Base-by-base conservation (phyloP, 2,797 vertebrate species). In the Chloroceryle amazona region DNA sequence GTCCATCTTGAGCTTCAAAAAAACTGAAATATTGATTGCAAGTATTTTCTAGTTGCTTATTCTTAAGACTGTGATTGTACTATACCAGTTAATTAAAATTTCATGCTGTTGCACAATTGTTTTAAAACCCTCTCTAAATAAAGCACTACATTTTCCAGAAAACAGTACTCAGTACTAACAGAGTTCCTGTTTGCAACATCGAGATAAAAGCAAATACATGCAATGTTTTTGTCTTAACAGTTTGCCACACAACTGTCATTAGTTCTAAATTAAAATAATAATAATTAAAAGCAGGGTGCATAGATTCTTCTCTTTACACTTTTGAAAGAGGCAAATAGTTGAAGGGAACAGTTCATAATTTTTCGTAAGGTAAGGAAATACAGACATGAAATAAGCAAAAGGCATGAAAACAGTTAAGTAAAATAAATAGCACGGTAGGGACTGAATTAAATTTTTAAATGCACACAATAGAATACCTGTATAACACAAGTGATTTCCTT, bases 401-500 rank as follows among this genome's bases (percentile, higher is more conserved):
- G 88, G 95, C 76, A 58, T 93, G 79, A 93, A 89, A 89, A 83
- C 74, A 89, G 80, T 97, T 97, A 96, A 94, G 76, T 90, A 94
- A 97, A 97, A 97, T 33, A 60, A 93, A 96, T 66, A 93, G 89
- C 49, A 80, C 89, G 0, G 33, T 61, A 67, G 92, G 93, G 96
- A 94, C 80, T 76, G 89, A 97, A 97, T 97, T 97, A 97, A 95
- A 95, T 85, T 94, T 96, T 97, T 95, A 96, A 97, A 96, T 8
- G 8, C 93, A 94, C 91, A 89, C 74, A 63, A 93, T 67, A 97
- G 95, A 96, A 94, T 95, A 96, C 94, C 93, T 95, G 86, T 92
- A 95, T 81, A 96, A 86, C 83, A 85, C 89, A 94, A 96, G 72
- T 87, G 60, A 86, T 96, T 97, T 96, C 94, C 82, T 96, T 93